phyloP scores from a whole-genome alignment of 2,888 invertebrate species.

The Drosophila eohydei region DNA sequence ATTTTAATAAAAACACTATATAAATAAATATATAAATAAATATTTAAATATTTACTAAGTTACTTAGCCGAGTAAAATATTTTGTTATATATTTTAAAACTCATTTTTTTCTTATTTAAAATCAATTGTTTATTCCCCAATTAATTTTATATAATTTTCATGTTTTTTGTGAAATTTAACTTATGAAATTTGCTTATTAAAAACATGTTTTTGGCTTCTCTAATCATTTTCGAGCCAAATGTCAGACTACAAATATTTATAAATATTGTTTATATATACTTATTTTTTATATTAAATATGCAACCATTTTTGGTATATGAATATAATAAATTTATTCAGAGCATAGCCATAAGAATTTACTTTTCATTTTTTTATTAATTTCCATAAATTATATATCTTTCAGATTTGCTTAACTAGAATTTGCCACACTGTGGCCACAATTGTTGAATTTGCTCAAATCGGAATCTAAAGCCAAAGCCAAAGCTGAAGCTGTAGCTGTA shows the following conservation, averaged over 20 bases:
- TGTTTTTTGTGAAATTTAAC: not conserved
- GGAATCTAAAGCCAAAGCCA: conserved; percentile 3
- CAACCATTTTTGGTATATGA: too few species aligned
- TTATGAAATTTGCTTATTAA: not conserved
- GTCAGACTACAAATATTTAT: not conserved
- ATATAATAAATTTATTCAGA: not conserved
- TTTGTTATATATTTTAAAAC: too few species aligned
- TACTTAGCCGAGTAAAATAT: too few species aligned
- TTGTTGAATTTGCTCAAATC: not conserved
- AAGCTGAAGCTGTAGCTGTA: not conserved
- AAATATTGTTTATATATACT: not conserved
- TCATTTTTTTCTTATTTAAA: too few species aligned
- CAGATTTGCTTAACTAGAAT: not conserved
- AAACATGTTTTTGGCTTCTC: not conserved
- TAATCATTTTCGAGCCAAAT: not conserved
- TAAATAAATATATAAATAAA: too few species aligned
- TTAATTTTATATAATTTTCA: not conserved
- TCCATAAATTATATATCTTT: conserved; percentile 3
- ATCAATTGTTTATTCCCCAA: not conserved
- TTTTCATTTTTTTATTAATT: not conserved
- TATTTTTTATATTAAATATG: not conserved
- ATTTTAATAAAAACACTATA: too few species aligned
- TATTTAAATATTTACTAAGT: too few species aligned
- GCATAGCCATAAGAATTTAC: not conserved
- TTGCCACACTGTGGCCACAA: conserved; percentile 9